phyloP scores from a whole-genome alignment of 2,113 vertebrate genomes.

The Natator depressus region DNA sequence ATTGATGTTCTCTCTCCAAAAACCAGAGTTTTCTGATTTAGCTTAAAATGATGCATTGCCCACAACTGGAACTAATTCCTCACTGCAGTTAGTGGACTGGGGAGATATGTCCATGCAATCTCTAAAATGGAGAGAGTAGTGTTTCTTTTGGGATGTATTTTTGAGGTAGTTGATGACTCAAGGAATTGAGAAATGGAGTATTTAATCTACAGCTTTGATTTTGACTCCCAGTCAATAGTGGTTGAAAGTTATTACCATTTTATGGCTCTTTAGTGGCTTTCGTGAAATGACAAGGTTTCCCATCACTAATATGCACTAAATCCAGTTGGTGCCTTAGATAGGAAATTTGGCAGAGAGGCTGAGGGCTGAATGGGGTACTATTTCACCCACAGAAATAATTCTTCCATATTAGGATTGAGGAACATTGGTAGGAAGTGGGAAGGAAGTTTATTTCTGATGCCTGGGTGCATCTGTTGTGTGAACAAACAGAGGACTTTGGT shows the following conservation, averaged over 20 bases:
- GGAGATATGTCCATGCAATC: neutral
- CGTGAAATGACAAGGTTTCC: neutral
- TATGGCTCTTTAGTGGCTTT: neutral
- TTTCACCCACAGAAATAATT: neutral
- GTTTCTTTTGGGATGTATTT: neutral
- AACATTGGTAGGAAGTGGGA: neutral
- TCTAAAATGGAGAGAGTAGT: neutral
- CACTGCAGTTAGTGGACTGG: neutral
- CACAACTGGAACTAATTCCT: neutral
- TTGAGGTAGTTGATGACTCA: neutral
- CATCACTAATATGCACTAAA: neutral
- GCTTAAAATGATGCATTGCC: neutral
- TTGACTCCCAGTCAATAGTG: neutral
- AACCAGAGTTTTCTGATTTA: constrained; percentile 1
- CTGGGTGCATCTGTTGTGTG: neutral
- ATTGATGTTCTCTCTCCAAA: neutral
- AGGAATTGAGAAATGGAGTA: neutral
- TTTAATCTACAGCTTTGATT: neutral
- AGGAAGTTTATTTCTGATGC: neutral
- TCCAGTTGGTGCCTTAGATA: neutral
- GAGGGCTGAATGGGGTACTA: neutral
- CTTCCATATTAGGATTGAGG: neutral
- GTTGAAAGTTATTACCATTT: neutral
- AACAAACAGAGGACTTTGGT: neutral
- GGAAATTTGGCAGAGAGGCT: neutral